Base-by-base conservation (phyloP, 1,140 invertebrate genomes). In the Chionoecetes opilio region DNA sequence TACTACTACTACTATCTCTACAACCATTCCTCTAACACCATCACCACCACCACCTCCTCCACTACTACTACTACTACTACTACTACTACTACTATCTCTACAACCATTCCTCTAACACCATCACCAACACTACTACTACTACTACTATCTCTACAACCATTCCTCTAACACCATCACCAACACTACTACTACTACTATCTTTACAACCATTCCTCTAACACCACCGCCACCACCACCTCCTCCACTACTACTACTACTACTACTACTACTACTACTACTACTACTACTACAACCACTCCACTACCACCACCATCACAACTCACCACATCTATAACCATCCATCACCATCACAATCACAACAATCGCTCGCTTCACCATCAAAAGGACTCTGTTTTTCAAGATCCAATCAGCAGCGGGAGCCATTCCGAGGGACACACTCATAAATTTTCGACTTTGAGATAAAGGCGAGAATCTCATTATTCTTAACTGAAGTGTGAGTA, bases 221-320 rank as follows among this genome's bases (percentile, higher is more conserved):
- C 41, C 63, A n/a, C 63, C 63, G 5, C 53, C 5, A 21, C 17
- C 53, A 21, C 6, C 53, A n/a, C 5, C 63, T 46, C 41, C 41
- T 46, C 21, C 8, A 75, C 21, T 75, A 75, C 21, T 75, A 75
- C 21, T 75, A 75, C 21, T 75, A 75, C 21, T n/a, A 75, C 53
- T 75, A 75, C 53, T 75, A 75, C 53, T 75, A 75, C 53, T 75
- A 75, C 53, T 75, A 75, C 53, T 75, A 75, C 53, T 46, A 46
- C 41, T 46, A 46, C 41, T 46, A 46, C 41, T 26, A 26, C n/a
- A 17, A 0, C 2, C 26, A 53, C 63, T n/a, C 21, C 63, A 53
- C 46, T 0, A 53, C 46, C 8, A 53, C 2, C 46, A 53, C 2
- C 46, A 53, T 53, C 46, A 53, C 46, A 14, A 53, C 21, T 14